Evolutionary conservation across 2,797 vertebrate species (phyloP).

Genomic region (Eupleurogrammus muticus): DNA sequence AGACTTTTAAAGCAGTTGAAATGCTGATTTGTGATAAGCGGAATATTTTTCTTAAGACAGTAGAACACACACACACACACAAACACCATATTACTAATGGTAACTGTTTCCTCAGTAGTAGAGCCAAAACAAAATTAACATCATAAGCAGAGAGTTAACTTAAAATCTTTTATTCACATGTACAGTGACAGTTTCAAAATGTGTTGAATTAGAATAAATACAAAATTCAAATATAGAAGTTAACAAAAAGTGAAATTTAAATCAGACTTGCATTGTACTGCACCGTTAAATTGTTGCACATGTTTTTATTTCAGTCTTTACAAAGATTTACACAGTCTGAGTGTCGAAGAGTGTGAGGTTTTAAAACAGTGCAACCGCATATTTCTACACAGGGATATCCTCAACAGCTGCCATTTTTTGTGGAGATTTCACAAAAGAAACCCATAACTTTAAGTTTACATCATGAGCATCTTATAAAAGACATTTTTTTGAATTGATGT

Average conservation of each 20-base stretch:
- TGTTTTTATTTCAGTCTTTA: conserved; percentile 10
- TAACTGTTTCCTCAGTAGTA: neutral
- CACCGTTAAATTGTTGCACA: conserved; percentile 19
- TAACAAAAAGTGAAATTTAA: conserved; percentile 46
- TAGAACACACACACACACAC: neutral
- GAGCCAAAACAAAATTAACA: conserved; percentile 4
- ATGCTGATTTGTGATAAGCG: conserved; percentile 7
- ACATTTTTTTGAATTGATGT: conserved; percentile 7
- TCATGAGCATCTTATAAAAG: conserved; percentile 35
- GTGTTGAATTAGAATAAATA: conserved; percentile 73
- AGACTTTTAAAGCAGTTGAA: neutral
- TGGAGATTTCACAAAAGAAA: conserved; percentile 17
- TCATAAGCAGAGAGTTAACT: neutral
- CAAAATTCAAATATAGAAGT: conserved; percentile 44
- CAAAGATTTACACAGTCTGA: conserved; percentile 30
- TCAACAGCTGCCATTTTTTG: conserved; percentile 68
- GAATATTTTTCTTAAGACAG: neutral
- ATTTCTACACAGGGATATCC: conserved; percentile 35
- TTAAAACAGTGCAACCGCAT: conserved; percentile 39
- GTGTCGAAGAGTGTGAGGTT: conserved; percentile 34
- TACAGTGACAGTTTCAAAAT: conserved; percentile 48
- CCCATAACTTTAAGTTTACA: conserved; percentile 12
- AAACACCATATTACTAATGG: conserved; percentile 4
- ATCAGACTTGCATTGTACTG: conserved; percentile 26
- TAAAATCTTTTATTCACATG: conserved; percentile 56